Evolutionary conservation across 2,797 vertebrate genomes (phyloP), one percentile per base, ranked within the genome.

Genomic region (Paramormyrops hopkinsi): DNA sequence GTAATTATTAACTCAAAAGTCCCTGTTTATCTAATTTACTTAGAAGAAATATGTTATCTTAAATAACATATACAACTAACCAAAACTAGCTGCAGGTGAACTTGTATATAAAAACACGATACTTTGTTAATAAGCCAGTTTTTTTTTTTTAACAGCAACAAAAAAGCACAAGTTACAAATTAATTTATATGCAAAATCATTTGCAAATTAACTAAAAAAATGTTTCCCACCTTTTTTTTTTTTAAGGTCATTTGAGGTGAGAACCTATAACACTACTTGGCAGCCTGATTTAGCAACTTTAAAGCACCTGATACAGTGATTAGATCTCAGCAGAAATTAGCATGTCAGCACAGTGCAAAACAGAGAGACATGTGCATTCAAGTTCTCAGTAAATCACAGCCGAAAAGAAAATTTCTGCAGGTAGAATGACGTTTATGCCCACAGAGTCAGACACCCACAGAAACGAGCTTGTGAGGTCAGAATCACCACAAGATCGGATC

Each of bases 401-500:
- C 54, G 29, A 82, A 51, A 88, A 88, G 65, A 91, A 17, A 84
- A 56, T 3, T 8, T 54, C 2, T 1, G 51, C 1, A 84, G 83
- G 44, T 65, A 69, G 37, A 82, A 37, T 9, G 29, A 12, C 14
- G 88, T 73, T 93, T 93, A 95, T 94, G 92, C 97, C 98, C 98
- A 97, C 94, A 96, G 93, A 97, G 97, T 98, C 98, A 99, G 97
- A 98, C 97, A 99, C 98, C 98, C 97, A 98, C 97, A 99, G 98
- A 99, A 95, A 95, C 98, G 97, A 99, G 97, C 98, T 99, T 99
- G 98, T 97, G 98, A 94, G 95, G 95, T 96, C 92, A 94, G 92
- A 96, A 97, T 97, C 94, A 97, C 96, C 97, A 98, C 97, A 99
- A 98, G 97, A 98, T 99, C 98, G 98, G 98, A 99, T 99, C 98